Base-by-base conservation (phyloP, 1,140 invertebrate species). In the Zaprionus camerounensis region DNA sequence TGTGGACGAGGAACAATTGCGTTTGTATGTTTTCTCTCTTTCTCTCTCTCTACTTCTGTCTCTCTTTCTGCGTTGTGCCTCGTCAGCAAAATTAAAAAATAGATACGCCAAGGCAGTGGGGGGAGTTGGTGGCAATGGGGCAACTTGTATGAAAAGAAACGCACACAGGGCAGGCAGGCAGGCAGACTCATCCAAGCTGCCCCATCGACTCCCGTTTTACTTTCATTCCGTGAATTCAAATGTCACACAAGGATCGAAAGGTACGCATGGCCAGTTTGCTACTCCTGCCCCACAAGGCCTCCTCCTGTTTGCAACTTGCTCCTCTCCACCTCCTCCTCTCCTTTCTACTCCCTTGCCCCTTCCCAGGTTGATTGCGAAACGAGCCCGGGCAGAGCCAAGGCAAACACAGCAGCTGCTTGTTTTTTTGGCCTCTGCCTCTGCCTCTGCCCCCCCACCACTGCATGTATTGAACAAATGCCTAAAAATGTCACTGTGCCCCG, bases 21-120 rank as follows among this genome's bases (percentile, higher is more conserved):
- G 85, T 90, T 88, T 88, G 85, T 90, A 88, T 88, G 79, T 88
- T 85, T 88, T 90, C 67, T 61, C 64, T 44, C 9, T 31, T n/a
- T n/a, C 31, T 11, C 31, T 11, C 31, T 34, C 31, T 34, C 31
- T 11, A 6, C 6, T 3, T 34, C 3, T 34, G 2, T 11, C 9
- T 34, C 31, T 34, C 3, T 34, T 34, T n/a, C 41, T 46, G 41
- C 41, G 41, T 17, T 71, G 82, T 81, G 86, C 81, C 86, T 90
- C 86, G 85, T 88, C 85, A 88, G 85, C 85, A 88, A 88, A 88
- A 88, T 88, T 88, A 88, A 88, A 88, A 88, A 88, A 88, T 88
- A 90, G 81, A 90, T 88, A 90, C 84, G 83, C 83, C 66, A 80
- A 79, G 66, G 64, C 31, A 34, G 26, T 41, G 17, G 26, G 31